A percentile compares a stretch with the other conserved stretches of the same genome.
phyloP scores from a whole-genome alignment of 2,797 vertebrate genomes.

The Gobio occitaniae region DNA sequence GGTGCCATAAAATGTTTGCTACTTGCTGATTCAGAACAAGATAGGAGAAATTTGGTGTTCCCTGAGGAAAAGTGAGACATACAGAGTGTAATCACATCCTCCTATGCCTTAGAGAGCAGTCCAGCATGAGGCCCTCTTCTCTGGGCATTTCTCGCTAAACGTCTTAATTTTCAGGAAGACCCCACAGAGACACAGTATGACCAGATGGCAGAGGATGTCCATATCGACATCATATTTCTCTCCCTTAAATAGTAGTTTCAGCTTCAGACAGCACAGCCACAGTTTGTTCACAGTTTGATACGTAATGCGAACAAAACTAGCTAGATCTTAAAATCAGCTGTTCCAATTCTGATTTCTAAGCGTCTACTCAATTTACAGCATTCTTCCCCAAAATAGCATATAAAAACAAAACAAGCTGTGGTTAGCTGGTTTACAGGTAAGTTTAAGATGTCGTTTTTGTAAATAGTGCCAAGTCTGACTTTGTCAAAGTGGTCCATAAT shows the following conservation, averaged over 20 bases:
- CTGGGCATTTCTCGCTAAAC: conserved; percentile 27
- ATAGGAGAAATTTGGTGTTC: background rate
- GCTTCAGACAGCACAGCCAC: background rate
- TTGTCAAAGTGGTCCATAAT: background rate
- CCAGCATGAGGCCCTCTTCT: conserved; percentile 26
- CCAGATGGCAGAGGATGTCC: conserved; percentile 21
- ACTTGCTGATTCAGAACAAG: conserved; percentile 8
- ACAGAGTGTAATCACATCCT: conserved; percentile 17
- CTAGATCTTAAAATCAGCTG: background rate
- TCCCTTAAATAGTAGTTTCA: conserved; percentile 19
- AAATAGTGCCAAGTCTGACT: background rate
- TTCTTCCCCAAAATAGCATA: background rate
- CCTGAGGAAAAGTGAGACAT: background rate
- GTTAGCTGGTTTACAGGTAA: background rate
- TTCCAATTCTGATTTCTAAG: background rate
- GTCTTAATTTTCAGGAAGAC: conserved; percentile 40
- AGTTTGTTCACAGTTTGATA: conserved; percentile 10
- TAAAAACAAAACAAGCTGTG: background rate
- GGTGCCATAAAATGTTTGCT: background rate
- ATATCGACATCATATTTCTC: conserved; percentile 12
- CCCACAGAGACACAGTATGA: conserved; percentile 21
- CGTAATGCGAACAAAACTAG: background rate
- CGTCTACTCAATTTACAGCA: background rate
- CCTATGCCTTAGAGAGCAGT: conserved; percentile 29
- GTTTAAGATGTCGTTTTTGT: background rate